These are phyloP conservation scores for Drosophila nigritarsus DNA, from an alignment of 2,888 invertebrate genomes.

Conservation along the genomic window DNA sequence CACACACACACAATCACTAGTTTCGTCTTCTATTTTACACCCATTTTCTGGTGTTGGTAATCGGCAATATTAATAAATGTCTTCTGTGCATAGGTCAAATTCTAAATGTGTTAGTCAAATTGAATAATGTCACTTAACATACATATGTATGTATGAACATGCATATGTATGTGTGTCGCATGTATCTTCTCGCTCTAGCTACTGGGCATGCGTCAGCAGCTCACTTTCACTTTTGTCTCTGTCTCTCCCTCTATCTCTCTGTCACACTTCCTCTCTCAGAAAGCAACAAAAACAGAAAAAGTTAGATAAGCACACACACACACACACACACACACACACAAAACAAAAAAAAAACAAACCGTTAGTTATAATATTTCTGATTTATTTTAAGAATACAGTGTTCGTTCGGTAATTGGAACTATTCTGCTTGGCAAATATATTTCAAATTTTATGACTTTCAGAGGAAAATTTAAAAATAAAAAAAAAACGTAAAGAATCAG, in stretches of 20 bases:
- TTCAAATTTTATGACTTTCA: background rate
- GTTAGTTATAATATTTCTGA: constrained; percentile 11
- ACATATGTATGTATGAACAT: constrained; percentile 8
- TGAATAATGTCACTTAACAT: constrained; percentile 16
- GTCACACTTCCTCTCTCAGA: constrained; percentile 11
- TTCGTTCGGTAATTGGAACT: constrained; percentile 1
- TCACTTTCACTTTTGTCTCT: constrained; percentile 8
- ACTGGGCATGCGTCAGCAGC: constrained; percentile 18
- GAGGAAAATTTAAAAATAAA: background rate
- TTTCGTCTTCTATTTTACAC: constrained; percentile 37
- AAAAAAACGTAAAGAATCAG: background rate
- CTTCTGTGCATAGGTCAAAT: constrained; percentile 33
- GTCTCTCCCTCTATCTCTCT: constrained; percentile 17
- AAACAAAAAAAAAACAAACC: constrained; percentile 18
- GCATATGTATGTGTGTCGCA: constrained; percentile 3
- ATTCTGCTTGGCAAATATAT: background rate
- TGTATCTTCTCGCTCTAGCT: constrained; percentile 23
- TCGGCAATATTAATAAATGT: constrained; percentile 38
- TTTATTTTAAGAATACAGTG: constrained; percentile 23
- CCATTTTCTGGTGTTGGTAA: constrained; percentile 53
- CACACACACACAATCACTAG: constrained; percentile 28
- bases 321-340: constrained; percentile 28
- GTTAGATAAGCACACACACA: constrained; percentile 24
- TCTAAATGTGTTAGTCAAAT: constrained; percentile 24
- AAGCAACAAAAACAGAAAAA: constrained; percentile 14